Evolutionary conservation across 2,113 vertebrate species (phyloP).

Genomic region (Kryptolebias marmoratus): DNA sequence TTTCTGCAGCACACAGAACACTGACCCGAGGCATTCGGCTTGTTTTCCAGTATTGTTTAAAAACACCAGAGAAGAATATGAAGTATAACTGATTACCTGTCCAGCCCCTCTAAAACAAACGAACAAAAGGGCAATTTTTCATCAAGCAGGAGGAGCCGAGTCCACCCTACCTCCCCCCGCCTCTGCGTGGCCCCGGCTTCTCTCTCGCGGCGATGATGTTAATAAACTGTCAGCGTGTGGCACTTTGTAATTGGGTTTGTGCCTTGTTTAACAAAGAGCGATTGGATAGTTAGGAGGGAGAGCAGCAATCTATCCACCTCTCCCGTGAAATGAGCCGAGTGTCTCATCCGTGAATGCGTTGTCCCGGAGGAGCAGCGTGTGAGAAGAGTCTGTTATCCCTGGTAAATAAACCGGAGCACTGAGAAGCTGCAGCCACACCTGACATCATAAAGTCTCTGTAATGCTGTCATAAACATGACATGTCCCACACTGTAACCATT

Average conservation of each 20-base stretch:
- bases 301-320: slow-evolving; percentile 70
- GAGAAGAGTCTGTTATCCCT: slow-evolving; percentile 69
- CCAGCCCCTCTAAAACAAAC: slow-evolving; percentile 33
- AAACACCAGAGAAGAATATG: slow-evolving; percentile 33
- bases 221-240: slow-evolving; percentile 77
- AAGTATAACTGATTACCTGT: slow-evolving; percentile 55
- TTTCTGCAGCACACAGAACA: slow-evolving; percentile 52
- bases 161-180: neutral
- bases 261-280: slow-evolving; percentile 80
- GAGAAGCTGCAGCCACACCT: slow-evolving; percentile 24
- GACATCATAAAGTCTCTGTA: slow-evolving; percentile 69
- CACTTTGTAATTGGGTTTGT: slow-evolving; percentile 79
- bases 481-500: slow-evolving; percentile 33
- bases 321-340: slow-evolving; percentile 71
- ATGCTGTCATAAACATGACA: slow-evolving; percentile 66
- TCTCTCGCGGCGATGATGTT: slow-evolving; percentile 60
- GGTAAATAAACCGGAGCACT: slow-evolving; percentile 60
- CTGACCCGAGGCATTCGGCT: slow-evolving; percentile 44
- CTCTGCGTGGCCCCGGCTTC: slow-evolving; percentile 13
- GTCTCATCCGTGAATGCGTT: slow-evolving; percentile 68
- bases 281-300: slow-evolving; percentile 75
- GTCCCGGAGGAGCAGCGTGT: slow-evolving; percentile 59
- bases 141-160: slow-evolving; percentile 60
- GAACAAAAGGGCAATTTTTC: slow-evolving; percentile 57
- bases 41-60: slow-evolving; percentile 29